Percentiles rank a stretch among this genome's conserved stretches.
These are phyloP conservation scores for Loxodonta africana DNA, from an alignment of 2,113 vertebrate genomes.

Conservation along the genomic window DNA sequence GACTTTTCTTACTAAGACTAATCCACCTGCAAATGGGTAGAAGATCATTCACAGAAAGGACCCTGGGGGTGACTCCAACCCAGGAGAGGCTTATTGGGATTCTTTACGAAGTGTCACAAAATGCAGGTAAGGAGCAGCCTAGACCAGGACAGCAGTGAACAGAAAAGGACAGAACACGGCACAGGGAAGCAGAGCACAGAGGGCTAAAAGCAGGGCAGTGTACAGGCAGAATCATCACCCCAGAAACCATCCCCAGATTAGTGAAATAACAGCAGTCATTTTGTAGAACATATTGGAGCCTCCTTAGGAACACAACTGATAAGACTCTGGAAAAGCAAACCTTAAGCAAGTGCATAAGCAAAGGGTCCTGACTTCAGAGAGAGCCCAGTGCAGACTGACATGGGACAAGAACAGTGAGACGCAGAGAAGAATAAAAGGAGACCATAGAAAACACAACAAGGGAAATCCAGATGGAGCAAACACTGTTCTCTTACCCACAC, in stretches of 20 bases:
- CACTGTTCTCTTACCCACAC: neutral
- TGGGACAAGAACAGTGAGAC: neutral
- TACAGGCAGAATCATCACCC: neutral
- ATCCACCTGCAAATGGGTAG: neutral
- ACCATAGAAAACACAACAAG: neutral
- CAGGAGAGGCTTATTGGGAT: neutral
- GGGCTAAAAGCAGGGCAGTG: neutral
- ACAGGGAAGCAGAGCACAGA: neutral
- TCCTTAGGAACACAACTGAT: neutral
- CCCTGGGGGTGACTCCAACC: neutral
- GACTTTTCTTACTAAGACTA: neutral
- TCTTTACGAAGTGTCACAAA: neutral
- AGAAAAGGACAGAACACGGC: neutral
- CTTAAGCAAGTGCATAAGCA: neutral
- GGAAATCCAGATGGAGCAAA: neutral
- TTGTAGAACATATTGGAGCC: neutral
- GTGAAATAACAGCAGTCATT: neutral
- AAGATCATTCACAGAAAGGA: neutral
- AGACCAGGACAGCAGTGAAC: neutral
- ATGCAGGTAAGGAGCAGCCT: neutral
- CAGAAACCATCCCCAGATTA: neutral
- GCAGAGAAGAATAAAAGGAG: neutral
- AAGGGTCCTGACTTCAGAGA: neutral
- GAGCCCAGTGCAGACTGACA: neutral
- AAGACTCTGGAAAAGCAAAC: neutral